These are phyloP conservation scores for Apeltes quadracus DNA, from an alignment of 2,113 vertebrate species.

Conservation along the genomic window DNA sequence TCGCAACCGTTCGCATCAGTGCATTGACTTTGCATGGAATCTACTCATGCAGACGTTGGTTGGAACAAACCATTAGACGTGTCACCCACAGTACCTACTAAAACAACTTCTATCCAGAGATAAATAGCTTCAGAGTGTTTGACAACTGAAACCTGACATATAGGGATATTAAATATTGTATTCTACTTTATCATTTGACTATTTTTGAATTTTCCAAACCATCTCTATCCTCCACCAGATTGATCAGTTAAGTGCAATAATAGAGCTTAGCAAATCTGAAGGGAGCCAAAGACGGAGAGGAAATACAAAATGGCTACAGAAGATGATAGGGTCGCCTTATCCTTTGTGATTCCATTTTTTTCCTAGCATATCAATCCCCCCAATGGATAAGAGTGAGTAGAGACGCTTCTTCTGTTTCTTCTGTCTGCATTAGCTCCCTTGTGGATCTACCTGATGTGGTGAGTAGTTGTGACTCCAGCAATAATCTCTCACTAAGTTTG, in stretches of 20 bases:
- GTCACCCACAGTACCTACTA: conserved; percentile 14
- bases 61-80: conserved; percentile 4
- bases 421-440: conserved; percentile 49
- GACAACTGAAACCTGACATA: conserved; percentile 43
- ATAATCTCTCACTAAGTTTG: conserved; percentile 82
- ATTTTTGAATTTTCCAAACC: conserved; percentile 47
- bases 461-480: conserved; percentile 85
- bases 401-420: conserved; percentile 49
- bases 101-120: conserved; percentile 34
- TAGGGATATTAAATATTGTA: conserved; percentile 40
- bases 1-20: too few species aligned
- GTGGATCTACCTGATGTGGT: conserved; percentile 53
- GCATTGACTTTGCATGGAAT: too few species aligned
- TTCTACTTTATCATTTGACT: conserved; percentile 23
- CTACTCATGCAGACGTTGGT: too few species aligned
- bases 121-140: conserved; percentile 8
- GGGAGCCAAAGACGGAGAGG: conserved; percentile 80
- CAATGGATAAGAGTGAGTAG: conserved; percentile 52
- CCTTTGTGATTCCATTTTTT: conserved; percentile 82
- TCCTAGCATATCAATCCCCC: conserved; percentile 85
- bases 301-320: conserved; percentile 86
- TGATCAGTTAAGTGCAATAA: conserved; percentile 78
- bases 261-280: conserved; percentile 81
- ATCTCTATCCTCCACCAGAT: conserved; percentile 22
- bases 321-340: conserved; percentile 85